These are phyloP conservation scores for Gnathonemus longibarbis DNA, from an alignment of 2,113 vertebrate species.

Conservation along the genomic window DNA sequence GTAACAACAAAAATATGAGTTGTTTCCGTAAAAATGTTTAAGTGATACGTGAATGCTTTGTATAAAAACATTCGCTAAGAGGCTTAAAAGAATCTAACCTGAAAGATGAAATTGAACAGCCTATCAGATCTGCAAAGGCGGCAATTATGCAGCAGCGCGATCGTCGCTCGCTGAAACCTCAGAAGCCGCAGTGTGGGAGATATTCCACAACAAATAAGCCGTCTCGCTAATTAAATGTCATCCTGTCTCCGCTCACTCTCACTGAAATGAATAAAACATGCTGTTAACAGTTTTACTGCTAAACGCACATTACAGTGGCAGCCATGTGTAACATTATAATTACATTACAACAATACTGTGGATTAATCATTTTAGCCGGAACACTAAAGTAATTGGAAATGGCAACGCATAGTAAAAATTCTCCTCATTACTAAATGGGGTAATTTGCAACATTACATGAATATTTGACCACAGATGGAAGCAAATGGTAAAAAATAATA, in stretches of 20 bases:
- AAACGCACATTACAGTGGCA: not conserved
- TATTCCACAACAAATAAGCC: not conserved
- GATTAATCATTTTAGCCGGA: not conserved
- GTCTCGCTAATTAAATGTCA: not conserved
- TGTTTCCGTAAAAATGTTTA: not conserved
- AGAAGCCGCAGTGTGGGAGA: not conserved
- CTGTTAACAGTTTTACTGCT: not conserved
- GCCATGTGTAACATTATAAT: constrained; percentile 1
- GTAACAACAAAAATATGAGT: not conserved
- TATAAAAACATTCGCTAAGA: not conserved
- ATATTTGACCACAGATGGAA: not conserved
- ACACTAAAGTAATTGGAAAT: not conserved
- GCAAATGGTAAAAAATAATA: not conserved
- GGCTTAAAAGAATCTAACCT: not conserved
- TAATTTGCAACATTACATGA: not conserved
- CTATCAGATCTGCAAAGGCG: not conserved
- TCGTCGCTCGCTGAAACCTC: not conserved
- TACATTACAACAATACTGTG: not conserved
- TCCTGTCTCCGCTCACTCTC: not conserved
- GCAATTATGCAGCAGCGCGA: not conserved
- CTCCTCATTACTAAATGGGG: not conserved
- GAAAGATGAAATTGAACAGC: not conserved
- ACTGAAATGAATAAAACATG: not conserved
- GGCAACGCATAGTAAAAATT: not conserved
- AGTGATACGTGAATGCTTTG: not conserved